Evolutionary conservation across 2,113 vertebrate genomes (phyloP), one percentile per base, ranked within the genome.

Genomic region (Oenanthe oenanthe): DNA sequence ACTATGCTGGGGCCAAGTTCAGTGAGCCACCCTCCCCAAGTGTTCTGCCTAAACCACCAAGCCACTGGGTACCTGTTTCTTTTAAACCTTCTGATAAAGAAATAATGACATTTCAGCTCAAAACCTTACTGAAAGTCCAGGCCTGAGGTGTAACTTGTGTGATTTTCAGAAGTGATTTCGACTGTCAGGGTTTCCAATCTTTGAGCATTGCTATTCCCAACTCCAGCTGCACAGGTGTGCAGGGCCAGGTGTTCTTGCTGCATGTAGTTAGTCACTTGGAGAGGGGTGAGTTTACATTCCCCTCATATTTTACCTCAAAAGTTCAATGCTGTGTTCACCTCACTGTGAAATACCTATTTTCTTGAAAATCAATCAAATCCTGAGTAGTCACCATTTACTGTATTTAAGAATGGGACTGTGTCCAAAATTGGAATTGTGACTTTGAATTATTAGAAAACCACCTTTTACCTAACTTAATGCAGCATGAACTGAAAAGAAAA

Each of bases 1-100:
- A 99, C 97, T 99, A 99, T 45, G 99, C 99, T 40, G 99, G 99
- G 93, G 99, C 99, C 53, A 99, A 99, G 97, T 99, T 99, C 92
- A 99, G 99, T 24, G 99, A 99, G 96, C 99, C 99, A 1, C 99
- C 99, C 42, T 99, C 98, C 57, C 99, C 99, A 60, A 99, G 99
- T 93, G 99, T 99, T 91, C 98, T 99, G 92, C 99, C 99, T 80
- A 99, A 99, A 85, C 99, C 99, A 72, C 99, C 99, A 13, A 99
- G 99, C 89, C 99, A 99, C 96, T 99, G 99, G 99, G 99, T 99
- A 95, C 98, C 98, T 57, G 98, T 99, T 96, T 97, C 99, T 53
- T 97, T 99, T 72, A 98, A 98, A 73, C 97, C 99, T 96, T 99
- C 98, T 94, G 99, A 99, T 95, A 98, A 98, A 91, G 99, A 99